Evolutionary conservation across 2,113 vertebrate genomes (phyloP).

Genomic region (Vidua macroura): DNA sequence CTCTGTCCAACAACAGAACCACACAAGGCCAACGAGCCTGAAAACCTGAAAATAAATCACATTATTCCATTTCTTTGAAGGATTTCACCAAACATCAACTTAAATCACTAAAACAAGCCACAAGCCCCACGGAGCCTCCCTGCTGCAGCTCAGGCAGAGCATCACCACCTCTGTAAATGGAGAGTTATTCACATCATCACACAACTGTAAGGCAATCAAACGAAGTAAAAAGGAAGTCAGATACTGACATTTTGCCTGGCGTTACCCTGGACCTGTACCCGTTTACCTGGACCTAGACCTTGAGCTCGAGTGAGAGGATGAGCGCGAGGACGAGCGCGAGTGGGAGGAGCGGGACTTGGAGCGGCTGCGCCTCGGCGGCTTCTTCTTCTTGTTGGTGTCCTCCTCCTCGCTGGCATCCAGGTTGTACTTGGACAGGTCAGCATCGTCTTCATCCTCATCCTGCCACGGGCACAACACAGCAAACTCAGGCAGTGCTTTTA

Average conservation of each 20-base stretch:
- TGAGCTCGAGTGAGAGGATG: slow-evolving; percentile 93
- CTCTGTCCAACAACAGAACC: not conserved
- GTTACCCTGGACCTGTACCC: slow-evolving; percentile 99
- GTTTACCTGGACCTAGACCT: slow-evolving; percentile 99
- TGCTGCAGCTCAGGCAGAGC: not conserved
- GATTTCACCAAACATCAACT: not conserved
- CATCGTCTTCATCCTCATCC: slow-evolving; percentile 90
- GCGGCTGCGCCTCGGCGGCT: slow-evolving; percentile 79
- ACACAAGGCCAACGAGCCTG: not conserved
- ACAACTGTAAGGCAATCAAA: slow-evolving; percentile 46
- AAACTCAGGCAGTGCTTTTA: rapidly evolving
- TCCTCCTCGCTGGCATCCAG: slow-evolving; percentile 92
- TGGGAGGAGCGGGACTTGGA: slow-evolving; percentile 89
- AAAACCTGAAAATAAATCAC: not conserved
- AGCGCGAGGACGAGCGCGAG: slow-evolving; percentile 88
- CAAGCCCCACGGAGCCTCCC: not conserved
- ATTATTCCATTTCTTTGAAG: not conserved
- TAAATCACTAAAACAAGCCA: not conserved
- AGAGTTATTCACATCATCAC: not conserved
- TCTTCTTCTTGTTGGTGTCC: slow-evolving; percentile 78
- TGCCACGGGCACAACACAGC: not conserved
- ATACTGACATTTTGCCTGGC: slow-evolving; percentile 99
- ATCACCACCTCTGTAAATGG: not conserved
- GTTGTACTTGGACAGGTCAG: slow-evolving; percentile 95
- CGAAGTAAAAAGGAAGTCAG: slow-evolving; percentile 86